Percentiles rank a stretch among this genome's conserved stretches.
Evolutionary conservation across 2,888 invertebrate species (phyloP).

Genomic region (Vandiemenella viatica): DNA sequence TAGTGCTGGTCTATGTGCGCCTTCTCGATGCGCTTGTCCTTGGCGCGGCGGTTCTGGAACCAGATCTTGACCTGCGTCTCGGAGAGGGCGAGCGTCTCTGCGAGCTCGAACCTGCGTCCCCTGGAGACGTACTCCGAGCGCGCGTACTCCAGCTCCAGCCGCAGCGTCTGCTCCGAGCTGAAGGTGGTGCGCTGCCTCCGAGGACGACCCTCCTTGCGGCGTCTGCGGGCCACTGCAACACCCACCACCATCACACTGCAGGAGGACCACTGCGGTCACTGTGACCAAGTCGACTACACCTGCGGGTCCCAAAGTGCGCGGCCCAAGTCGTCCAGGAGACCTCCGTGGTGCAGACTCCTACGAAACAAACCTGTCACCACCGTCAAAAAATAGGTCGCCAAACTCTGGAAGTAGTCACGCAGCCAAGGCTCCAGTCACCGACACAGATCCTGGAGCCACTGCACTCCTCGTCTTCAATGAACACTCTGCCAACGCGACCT

Average conservation of each 20-base stretch:
- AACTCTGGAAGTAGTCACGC: too few relatives aligned
- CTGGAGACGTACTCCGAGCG: constrained; percentile 85
- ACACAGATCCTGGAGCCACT: too few relatives aligned
- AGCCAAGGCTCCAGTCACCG: too few relatives aligned
- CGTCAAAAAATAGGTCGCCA: too few relatives aligned
- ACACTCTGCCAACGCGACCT: too few relatives aligned
- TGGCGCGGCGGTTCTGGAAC: constrained; percentile 91
- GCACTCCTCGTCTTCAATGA: too few relatives aligned
- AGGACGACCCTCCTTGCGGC: constrained; percentile 74
- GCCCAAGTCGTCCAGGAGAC: too few relatives aligned
- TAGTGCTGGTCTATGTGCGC: constrained; percentile 90
- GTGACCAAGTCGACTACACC: too few relatives aligned
- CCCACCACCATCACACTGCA: constrained; percentile 1
- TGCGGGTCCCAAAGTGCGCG: too few relatives aligned
- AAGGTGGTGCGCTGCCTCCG: constrained; percentile 87
- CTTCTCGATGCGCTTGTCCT: constrained; percentile 91
- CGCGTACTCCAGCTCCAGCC: constrained; percentile 81
- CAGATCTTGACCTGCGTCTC: constrained; percentile 79
- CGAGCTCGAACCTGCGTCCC: constrained; percentile 64
- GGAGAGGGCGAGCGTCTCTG: constrained; percentile 46
- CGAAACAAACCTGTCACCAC: too few relatives aligned
- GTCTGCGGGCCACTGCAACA: constrained; percentile 59
- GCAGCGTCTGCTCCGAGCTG: constrained; percentile 80
- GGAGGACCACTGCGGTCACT: too few relatives aligned
- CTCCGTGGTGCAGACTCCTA: too few relatives aligned